A percentile compares a stretch with the other conserved stretches of the same genome.
phyloP scores from a whole-genome alignment of 2,113 vertebrate genomes.

The Barnardius zonarius region DNA sequence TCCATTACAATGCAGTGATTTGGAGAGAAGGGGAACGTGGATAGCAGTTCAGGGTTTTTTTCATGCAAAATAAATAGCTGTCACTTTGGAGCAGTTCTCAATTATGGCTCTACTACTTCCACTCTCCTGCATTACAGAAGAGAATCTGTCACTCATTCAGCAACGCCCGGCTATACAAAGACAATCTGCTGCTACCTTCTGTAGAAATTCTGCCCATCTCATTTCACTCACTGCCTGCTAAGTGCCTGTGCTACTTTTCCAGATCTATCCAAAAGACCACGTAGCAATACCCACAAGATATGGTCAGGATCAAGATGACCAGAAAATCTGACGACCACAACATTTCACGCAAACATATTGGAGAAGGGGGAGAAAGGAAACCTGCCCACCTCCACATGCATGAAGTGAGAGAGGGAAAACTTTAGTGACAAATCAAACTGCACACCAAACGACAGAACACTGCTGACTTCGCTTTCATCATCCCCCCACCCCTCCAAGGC shows the following conservation, averaged over 20 bases:
- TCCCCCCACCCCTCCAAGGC: neutral
- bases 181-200: neutral
- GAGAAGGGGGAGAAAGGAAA: neutral
- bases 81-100: neutral
- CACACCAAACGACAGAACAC: neutral
- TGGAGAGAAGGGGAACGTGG: neutral
- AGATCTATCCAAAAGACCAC: neutral
- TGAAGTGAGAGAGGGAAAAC: neutral
- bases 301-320: neutral
- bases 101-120: neutral
- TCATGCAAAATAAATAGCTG: neutral
- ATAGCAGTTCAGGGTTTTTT: neutral
- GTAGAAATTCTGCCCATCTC: neutral
- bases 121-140: neutral
- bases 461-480: neutral
- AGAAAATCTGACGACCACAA: neutral
- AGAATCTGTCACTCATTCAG: neutral
- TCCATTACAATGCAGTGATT: neutral
- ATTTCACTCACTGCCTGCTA: neutral
- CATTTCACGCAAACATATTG: neutral
- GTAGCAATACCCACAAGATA: neutral
- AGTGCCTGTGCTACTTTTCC: neutral
- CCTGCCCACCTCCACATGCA: neutral
- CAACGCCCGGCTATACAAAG: neutral
- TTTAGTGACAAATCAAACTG: neutral